Conservation (phyloP, 2,113 vertebrate genomes). For the Suricata suricatta region DNA sequence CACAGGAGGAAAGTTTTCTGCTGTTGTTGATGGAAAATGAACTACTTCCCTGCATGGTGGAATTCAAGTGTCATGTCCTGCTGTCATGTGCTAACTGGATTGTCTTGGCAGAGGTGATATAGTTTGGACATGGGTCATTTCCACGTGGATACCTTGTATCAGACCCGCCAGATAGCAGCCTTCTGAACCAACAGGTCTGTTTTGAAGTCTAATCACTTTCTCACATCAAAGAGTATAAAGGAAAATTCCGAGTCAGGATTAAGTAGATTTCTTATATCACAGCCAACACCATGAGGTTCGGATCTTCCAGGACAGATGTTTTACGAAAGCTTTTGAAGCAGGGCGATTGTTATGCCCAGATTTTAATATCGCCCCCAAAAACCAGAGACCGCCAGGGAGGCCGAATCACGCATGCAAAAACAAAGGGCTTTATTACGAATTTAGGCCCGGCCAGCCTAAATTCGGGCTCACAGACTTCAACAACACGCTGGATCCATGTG, state of each 20-base stretch:
- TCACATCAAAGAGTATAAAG: constrained; percentile 22
- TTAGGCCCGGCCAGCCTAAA: too few species aligned
- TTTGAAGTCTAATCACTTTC: constrained; percentile 19
- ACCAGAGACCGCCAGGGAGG: too few species aligned
- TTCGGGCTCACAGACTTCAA: too few species aligned
- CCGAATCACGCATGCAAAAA: too few species aligned
- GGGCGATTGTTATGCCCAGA: background rate
- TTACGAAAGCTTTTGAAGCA: background rate
- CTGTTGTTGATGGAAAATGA: background rate
- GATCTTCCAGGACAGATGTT: background rate
- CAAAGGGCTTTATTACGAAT: too few species aligned
- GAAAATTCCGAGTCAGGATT: constrained; percentile 3
- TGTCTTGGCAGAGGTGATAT: background rate
- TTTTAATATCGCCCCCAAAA: too few species aligned
- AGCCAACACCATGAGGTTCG: background rate
- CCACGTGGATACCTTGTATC: background rate
- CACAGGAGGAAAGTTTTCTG: background rate
- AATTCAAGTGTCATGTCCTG: background rate
- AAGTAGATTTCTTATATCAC: background rate
- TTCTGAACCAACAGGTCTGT: background rate
- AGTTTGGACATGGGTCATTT: background rate
- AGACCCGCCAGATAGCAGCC: background rate
- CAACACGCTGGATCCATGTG: too few species aligned
- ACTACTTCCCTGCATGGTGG: background rate
- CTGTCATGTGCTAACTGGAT: background rate